Evolutionary conservation across 53 echinoderm and acorn worm species (phyloP), one percentile per base, ranked within the genome.

Genomic region (Holothuria scabra): DNA sequence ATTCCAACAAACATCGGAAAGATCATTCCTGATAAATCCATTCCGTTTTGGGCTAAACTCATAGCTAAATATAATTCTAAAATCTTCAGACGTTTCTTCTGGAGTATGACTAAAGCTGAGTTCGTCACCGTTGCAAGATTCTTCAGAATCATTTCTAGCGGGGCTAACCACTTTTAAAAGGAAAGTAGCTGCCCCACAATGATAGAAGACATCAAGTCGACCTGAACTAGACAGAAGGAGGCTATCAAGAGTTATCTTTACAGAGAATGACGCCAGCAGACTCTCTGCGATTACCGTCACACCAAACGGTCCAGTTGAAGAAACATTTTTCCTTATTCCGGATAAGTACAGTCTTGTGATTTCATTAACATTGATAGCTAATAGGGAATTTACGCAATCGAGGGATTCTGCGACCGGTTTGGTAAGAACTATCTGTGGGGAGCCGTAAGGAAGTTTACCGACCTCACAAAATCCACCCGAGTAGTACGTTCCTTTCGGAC

Each of bases 1-100:
- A 23, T 56, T 23, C 76, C 76, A 76, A 16, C 76, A 76, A 76
- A 18, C 76, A 49, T 76, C 76, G 1, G 76, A 76, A 9, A 48
- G 76, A 16, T 52, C 76, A 48, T 56, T 46, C 9, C 76, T 56
- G 49, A 25, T 52, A 28, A 76, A 76, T 48, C 13, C 25, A 12
- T 76, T 48, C 28, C 28, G 24, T 23, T 11, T 24, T 20, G 52
- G 49, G 76, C 26, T 76, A 29, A 41, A 76, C 56, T 76, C 76
- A 49, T 76, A 76, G 55, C 76, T 76, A 52, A 76, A 76, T 13
- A 76, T 12, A 29, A 56, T 76, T 22, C 46, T 56, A 48, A 56
- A 24, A 46, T 1, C 1, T 28, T 56, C 52, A 24, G 76, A 11
- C 55, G 49, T 26, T 16, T 24, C 76, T 3, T 46, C 28, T 12